A percentile compares a stretch with the other conserved stretches of the same genome.
Conservation (phyloP, 2,888 invertebrate species). For the Sphaerophoria taeniata region DNA sequence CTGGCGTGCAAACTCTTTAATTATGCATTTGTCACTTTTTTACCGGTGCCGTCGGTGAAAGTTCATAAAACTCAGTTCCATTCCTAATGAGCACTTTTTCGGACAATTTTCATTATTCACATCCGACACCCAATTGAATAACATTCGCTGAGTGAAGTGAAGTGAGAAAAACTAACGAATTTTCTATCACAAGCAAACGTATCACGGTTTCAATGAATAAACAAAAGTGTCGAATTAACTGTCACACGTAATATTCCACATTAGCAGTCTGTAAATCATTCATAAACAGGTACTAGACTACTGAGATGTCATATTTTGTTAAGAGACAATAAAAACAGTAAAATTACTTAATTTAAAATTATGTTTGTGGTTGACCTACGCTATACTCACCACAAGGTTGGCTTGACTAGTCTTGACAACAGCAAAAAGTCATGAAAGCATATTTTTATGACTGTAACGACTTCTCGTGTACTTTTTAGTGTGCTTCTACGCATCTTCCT, state of each 20-base stretch:
- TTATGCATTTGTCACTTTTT: constrained; percentile 12
- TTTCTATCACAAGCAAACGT: too few relatives aligned
- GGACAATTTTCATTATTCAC: background rate
- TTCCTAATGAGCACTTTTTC: background rate
- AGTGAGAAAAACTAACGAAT: background rate
- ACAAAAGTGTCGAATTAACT: too few relatives aligned
- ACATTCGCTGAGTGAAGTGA: background rate
- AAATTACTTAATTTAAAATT: constrained; percentile 42
- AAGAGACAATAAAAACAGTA: constrained; percentile 9
- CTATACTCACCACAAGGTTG: constrained; percentile 6
- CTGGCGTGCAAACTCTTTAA: constrained; percentile 18
- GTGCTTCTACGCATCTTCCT: background rate
- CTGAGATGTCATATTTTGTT: background rate
- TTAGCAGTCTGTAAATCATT: background rate
- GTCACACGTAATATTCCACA: background rate
- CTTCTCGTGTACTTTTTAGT: background rate
- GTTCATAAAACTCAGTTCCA: background rate
- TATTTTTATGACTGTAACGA: constrained; percentile 23
- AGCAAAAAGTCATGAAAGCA: constrained; percentile 40
- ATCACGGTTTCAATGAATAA: too few relatives aligned
- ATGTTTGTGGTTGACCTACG: constrained; percentile 41
- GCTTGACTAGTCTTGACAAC: background rate
- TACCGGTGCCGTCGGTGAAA: background rate
- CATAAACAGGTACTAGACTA: background rate
- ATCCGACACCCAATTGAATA: background rate